Conservation (phyloP, 2,888 invertebrate species). For the Endomychus coccineus region DNA sequence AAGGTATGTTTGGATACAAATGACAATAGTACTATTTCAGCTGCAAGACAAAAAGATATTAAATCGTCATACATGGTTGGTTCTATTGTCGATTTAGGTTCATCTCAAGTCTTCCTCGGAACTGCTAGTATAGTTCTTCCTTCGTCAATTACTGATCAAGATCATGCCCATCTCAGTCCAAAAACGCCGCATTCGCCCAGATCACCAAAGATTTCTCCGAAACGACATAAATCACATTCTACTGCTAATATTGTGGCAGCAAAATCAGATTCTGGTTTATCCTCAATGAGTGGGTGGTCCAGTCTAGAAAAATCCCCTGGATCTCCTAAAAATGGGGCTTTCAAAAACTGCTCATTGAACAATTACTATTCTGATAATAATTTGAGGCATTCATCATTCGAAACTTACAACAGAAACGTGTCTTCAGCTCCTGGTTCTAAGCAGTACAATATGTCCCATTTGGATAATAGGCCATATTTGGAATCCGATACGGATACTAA, state of each 20-base stretch:
- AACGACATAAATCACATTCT: slow-evolving; percentile 54
- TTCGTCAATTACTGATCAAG: slow-evolving; percentile 38
- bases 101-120: slow-evolving; percentile 44
- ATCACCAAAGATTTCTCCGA: slow-evolving; percentile 65
- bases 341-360: too few relatives aligned
- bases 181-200: slow-evolving; percentile 59
- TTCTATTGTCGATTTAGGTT: slow-evolving; percentile 33
- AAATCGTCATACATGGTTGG: slow-evolving; percentile 20
- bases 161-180: slow-evolving; percentile 53
- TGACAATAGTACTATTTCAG: slow-evolving; percentile 63
- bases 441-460: slow-evolving; percentile 18
- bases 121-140: slow-evolving; percentile 33
- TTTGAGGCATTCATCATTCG: slow-evolving; percentile 9
- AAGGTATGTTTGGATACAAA: slow-evolving; percentile 16
- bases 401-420: slow-evolving; percentile 19
- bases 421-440: slow-evolving; percentile 21
- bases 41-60: slow-evolving; percentile 49
- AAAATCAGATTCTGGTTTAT: slow-evolving; percentile 80
- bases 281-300: slow-evolving; percentile 82
- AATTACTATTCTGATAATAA: slow-evolving; percentile 21
- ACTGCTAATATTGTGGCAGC: slow-evolving; percentile 59
- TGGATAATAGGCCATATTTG: slow-evolving; percentile 36
- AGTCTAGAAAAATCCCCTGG: slow-evolving; percentile 80
- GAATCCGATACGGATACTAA: slow-evolving; percentile 50
- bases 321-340: slow-evolving; percentile 61